These are phyloP conservation scores for Stomorhina lunata DNA, from an alignment of 2,888 invertebrate species.

Conservation along the genomic window DNA sequence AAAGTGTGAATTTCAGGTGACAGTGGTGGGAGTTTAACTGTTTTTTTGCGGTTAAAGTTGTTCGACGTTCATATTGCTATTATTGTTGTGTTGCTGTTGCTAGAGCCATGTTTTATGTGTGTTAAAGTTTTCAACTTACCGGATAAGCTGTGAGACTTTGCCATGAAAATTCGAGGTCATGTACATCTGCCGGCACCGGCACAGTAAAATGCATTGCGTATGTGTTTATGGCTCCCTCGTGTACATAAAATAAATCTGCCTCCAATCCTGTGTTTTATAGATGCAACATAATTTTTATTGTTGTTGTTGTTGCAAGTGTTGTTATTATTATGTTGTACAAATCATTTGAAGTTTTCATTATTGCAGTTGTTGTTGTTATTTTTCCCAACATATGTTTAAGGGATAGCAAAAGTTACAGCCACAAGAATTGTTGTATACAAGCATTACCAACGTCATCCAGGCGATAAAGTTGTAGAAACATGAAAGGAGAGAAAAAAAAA, in stretches of 20 bases:
- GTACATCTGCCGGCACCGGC: conserved; percentile 88
- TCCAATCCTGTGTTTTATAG: conserved; percentile 83
- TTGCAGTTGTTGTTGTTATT: conserved; percentile 38
- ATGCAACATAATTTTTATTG: conserved; percentile 24
- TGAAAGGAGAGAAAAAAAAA: neutral
- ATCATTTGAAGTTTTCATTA: conserved; percentile 49
- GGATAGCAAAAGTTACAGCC: conserved; percentile 39
- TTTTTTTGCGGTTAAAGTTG: conserved; percentile 57
- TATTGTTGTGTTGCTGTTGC: neutral
- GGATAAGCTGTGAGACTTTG: conserved; percentile 87
- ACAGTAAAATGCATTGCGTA: conserved; percentile 92
- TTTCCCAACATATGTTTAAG: conserved; percentile 45
- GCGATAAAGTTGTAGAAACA: neutral
- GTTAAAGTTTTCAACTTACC: conserved; percentile 81
- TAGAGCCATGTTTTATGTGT: conserved; percentile 18
- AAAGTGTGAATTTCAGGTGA: conserved; percentile 10
- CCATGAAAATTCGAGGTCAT: conserved; percentile 92
- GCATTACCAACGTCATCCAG: neutral
- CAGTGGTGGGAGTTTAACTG: conserved; percentile 40
- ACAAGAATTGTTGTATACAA: conserved; percentile 1
- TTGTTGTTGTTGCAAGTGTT: conserved; percentile 25
- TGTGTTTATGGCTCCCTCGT: conserved; percentile 90
- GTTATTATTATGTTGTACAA: conserved; percentile 49
- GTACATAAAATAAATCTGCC: conserved; percentile 90
- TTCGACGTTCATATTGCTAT: neutral